Conservation (phyloP, 2,113 vertebrate genomes). For the Zosterops lateralis region DNA sequence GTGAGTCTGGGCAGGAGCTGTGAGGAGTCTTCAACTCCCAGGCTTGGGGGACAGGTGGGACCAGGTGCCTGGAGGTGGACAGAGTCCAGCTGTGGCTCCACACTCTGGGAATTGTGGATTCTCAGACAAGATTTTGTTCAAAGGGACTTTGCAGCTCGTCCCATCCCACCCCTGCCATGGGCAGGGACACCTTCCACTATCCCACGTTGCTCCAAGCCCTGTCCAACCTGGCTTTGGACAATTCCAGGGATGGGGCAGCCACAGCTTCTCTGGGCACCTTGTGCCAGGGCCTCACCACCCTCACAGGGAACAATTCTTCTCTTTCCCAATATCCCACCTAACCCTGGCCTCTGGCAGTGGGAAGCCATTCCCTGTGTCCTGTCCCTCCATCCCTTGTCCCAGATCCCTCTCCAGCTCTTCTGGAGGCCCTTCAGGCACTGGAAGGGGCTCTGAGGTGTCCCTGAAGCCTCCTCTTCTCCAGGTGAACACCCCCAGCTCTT, state of each 20-base stretch:
- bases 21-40: rapidly evolving
- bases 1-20: background rate
- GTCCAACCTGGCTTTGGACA: rapidly evolving
- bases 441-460: rapidly evolving
- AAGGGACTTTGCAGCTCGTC: background rate
- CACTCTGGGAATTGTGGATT: rapidly evolving
- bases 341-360: background rate
- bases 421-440: background rate
- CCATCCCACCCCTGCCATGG: too few species aligned
- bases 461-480: background rate
- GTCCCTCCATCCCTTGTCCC: background rate
- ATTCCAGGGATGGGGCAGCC: background rate
- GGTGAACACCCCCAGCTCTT: background rate
- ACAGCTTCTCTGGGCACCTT: rapidly evolving
- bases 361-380: background rate
- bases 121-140: background rate
- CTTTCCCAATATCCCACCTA: background rate
- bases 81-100: background rate
- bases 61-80: background rate
- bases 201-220: rapidly evolving
- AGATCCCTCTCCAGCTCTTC: background rate
- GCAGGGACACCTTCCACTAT: rapidly evolving
- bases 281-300: rapidly evolving
- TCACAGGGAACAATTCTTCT: background rate
- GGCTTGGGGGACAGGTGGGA: rapidly evolving